Evolutionary conservation across 2,888 invertebrate species (phyloP).

Genomic region (Oligia latruncula): DNA sequence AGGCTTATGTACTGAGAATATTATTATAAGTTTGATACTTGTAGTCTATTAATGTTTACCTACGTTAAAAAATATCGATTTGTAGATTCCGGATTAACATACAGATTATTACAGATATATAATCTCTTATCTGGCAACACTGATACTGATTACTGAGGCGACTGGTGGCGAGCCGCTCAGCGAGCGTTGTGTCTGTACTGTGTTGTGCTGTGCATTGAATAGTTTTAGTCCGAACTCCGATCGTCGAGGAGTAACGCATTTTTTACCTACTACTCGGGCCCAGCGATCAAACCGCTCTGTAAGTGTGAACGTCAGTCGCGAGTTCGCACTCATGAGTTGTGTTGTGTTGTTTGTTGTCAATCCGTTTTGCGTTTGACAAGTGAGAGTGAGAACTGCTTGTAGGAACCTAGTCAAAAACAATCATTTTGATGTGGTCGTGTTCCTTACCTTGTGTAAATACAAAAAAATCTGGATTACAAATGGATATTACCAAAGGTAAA

Average conservation of each 20-base stretch:
- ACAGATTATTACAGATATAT: slow-evolving; percentile 14
- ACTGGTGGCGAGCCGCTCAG: slow-evolving; percentile 12
- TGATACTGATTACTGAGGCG: slow-evolving; percentile 19
- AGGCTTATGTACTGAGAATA: not conserved
- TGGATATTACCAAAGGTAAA: slow-evolving; percentile 85
- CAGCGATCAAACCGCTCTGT: slow-evolving; percentile 58
- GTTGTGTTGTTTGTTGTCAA: slow-evolving; percentile 76
- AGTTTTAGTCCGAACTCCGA: slow-evolving; percentile 51
- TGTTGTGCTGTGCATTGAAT: slow-evolving; percentile 32
- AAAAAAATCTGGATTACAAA: slow-evolving; percentile 75
- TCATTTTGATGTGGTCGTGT: slow-evolving; percentile 75
- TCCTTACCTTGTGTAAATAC: slow-evolving; percentile 69
- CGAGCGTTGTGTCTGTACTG: not conserved
- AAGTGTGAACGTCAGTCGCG: slow-evolving; percentile 73
- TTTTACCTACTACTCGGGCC: slow-evolving; percentile 25
- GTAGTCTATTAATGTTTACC: too few species aligned
- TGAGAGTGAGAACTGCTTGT: slow-evolving; percentile 75
- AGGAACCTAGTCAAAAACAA: slow-evolving; percentile 65
- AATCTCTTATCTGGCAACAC: slow-evolving; percentile 52
- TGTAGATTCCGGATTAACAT: not conserved
- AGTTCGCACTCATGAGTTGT: slow-evolving; percentile 83
- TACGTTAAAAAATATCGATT: not conserved
- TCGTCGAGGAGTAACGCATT: slow-evolving; percentile 58
- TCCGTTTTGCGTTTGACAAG: slow-evolving; percentile 72
- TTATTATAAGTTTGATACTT: not conserved